These are phyloP conservation scores for Cephonodes hylas DNA, from an alignment of 2,888 invertebrate genomes.

Conservation along the genomic window DNA sequence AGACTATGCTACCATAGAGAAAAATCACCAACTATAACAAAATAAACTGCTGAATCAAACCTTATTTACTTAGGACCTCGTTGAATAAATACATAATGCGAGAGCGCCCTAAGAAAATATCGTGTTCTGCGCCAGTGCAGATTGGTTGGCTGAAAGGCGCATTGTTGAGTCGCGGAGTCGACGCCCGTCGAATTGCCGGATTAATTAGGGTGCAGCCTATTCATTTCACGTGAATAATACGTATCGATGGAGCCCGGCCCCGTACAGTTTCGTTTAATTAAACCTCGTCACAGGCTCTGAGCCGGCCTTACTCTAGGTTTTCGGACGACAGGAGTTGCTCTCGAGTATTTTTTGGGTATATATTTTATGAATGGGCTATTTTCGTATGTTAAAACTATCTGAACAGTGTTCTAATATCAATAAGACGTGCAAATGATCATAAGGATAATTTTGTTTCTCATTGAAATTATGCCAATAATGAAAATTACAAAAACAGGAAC, in stretches of 20 bases:
- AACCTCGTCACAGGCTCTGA: conserved; percentile 1
- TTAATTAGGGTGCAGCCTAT: conserved; percentile 10
- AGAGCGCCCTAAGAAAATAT: neutral
- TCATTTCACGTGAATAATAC: conserved; percentile 12
- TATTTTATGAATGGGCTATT: no score
- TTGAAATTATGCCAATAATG: no score
- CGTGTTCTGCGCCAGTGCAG: neutral
- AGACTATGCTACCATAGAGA: no score
- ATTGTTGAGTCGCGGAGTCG: neutral
- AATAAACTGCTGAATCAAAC: neutral
- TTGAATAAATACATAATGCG: neutral
- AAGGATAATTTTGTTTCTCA: no score
- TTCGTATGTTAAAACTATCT: no score
- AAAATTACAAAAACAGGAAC: no score
- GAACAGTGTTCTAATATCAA: no score
- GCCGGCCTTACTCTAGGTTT: neutral
- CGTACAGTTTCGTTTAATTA: conserved; percentile 13
- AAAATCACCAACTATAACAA: no score
- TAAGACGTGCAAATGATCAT: no score
- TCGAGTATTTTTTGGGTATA: no score
- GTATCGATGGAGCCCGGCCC: conserved; percentile 6
- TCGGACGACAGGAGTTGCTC: no score
- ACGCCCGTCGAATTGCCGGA: neutral
- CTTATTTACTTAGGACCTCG: neutral
- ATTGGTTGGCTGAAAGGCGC: conserved; percentile 3